Base-by-base conservation (phyloP, 2,113 vertebrate genomes). In the Rhea americana region DNA sequence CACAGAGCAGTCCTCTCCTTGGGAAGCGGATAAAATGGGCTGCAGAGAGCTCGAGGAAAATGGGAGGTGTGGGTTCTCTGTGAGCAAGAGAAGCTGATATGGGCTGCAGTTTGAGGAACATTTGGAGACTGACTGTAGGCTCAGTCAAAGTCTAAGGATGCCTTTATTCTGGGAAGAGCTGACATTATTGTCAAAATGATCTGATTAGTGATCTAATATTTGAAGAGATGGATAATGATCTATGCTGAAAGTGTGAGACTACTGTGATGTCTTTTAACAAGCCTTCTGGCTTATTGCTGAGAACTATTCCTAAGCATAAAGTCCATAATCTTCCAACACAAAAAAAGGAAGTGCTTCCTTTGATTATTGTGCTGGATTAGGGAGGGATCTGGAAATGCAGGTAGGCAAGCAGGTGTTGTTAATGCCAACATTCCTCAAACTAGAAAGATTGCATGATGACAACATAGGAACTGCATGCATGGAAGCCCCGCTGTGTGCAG, bases 391-490 rank as follows among this genome's bases (percentile, higher is more conserved):
- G 35, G 13, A 75, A 39, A 22, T 73, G 39, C 58, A 66, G 39
- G 28, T 8, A 94, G 28, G 51, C 65, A 43, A 37, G 48, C 6
- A 5, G 2, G 2, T 5, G 2, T 39, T 39, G 25, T 47, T 79
- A 39, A 19, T 79, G 82, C 35, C 48, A 65, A 75, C 89, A 14
- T 35, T 85, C 22, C 89, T 79, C 78, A 87, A 59, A 72, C 67
- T 72, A 41, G 43, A 65, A 89, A 82, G 53, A 61, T 65, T 45
- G 55, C 45, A 51, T 70, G 67, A 70, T 53, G 30, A 30, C 85
- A 87, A 89, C 59, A 30, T 11, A 78, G 48, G 91, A 93, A 91
- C 82, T 73, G 85, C 85, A 87, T 92, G 91, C 82, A 84, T 92
- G 91, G 90, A 75, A 92, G 77, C 93, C 78, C 58, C 56, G 25